A percentile compares a stretch with the other conserved stretches of the same genome.
These are phyloP conservation scores for Lophotis ruficrista DNA, from an alignment of 2,113 vertebrate species.

Conservation along the genomic window DNA sequence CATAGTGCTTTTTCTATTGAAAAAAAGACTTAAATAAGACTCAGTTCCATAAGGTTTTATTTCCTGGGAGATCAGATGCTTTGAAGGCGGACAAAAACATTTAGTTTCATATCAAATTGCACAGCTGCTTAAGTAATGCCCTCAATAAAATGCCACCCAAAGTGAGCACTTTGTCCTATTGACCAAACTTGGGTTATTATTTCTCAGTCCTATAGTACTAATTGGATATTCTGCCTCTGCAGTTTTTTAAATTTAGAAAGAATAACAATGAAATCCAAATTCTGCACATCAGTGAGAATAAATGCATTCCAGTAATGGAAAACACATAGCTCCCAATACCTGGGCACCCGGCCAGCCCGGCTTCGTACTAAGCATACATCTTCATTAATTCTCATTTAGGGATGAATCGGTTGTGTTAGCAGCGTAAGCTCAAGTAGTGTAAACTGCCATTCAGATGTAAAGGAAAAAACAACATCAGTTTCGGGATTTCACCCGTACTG, in stretches of 20 bases:
- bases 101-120: background rate
- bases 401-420: background rate
- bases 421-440: background rate
- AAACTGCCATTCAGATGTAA: background rate
- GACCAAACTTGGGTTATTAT: background rate
- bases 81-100: background rate
- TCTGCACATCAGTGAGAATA: background rate
- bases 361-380: background rate
- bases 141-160: background rate
- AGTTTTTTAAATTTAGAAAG: background rate
- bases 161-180: background rate
- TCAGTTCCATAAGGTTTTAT: background rate
- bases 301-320: background rate
- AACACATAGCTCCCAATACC: background rate
- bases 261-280: background rate
- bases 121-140: background rate
- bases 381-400: conserved; percentile 34
- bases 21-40: background rate
- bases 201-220: background rate
- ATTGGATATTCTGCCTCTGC: background rate
- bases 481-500: accelerated
- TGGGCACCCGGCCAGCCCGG: background rate
- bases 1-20: background rate
- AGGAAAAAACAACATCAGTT: background rate
- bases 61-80: background rate